Percentiles rank a stretch among this genome's conserved stretches.
phyloP scores from a whole-genome alignment of 2,888 invertebrate species.

The Trachelus stipa region DNA sequence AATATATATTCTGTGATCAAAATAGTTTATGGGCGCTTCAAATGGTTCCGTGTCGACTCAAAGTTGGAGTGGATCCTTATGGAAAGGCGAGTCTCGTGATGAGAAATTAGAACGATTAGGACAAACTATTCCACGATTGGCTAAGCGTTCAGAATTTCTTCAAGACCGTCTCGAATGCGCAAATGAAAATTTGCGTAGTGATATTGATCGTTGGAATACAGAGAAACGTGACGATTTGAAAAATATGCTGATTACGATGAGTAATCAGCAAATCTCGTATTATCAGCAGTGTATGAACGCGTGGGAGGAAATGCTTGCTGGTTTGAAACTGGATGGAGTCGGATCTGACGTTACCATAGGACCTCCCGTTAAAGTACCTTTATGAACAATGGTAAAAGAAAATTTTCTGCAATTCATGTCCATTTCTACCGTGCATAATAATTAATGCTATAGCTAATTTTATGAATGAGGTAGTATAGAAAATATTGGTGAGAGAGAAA shows the following conservation, averaged over 20 bases:
- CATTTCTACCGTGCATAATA: background rate
- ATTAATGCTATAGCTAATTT: background rate
- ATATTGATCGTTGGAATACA: slow-evolving; percentile 75
- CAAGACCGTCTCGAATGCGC: slow-evolving; percentile 77
- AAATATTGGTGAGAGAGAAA: background rate
- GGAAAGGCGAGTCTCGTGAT: slow-evolving; percentile 73
- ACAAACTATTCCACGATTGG: slow-evolving; percentile 68
- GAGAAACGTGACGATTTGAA: slow-evolving; percentile 76
- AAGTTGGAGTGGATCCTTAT: slow-evolving; percentile 68
- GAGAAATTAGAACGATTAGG: slow-evolving; percentile 68
- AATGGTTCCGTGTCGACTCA: slow-evolving; percentile 47
- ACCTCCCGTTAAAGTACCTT: slow-evolving; percentile 44
- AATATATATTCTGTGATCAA: slow-evolving; percentile 23
- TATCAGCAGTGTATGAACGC: slow-evolving; percentile 72
- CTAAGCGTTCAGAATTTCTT: slow-evolving; percentile 68
- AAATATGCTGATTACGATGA: slow-evolving; percentile 72
- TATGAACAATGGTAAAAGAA: slow-evolving; percentile 29
- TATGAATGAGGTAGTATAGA: background rate
- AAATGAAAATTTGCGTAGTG: slow-evolving; percentile 76
- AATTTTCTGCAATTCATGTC: background rate
- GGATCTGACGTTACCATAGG: slow-evolving; percentile 48
- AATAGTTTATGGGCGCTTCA: slow-evolving; percentile 45
- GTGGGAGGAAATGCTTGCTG: slow-evolving; percentile 70
- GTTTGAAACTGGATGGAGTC: slow-evolving; percentile 52
- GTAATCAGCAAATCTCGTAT: slow-evolving; percentile 75